Conservation (phyloP, 2,797 vertebrate genomes). For the Sebastes wilsoni region DNA sequence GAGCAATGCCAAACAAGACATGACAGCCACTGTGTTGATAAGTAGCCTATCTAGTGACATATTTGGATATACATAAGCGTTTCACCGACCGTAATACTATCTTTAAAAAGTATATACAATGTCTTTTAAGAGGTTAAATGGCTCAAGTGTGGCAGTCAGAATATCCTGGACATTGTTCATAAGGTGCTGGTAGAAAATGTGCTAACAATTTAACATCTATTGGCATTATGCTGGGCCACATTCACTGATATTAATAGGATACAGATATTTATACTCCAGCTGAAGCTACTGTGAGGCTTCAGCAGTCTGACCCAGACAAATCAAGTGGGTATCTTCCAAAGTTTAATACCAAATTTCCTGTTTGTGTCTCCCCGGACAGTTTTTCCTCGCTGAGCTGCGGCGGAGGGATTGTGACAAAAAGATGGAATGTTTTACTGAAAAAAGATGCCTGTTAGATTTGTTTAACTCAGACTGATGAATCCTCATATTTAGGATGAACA, state of each 20-base stretch:
- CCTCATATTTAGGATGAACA: neutral
- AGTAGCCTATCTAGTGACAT: neutral
- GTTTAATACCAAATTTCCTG: neutral
- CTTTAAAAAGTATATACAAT: no score
- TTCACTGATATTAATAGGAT: neutral
- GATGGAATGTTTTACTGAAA: neutral
- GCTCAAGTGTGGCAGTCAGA: neutral
- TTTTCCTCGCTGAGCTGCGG: neutral
- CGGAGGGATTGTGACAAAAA: neutral
- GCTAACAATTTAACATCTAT: no score
- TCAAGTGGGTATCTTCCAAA: neutral
- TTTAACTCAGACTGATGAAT: neutral
- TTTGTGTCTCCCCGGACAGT: neutral
- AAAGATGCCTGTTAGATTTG: neutral
- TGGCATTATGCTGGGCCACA: neutral
- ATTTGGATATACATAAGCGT: neutral
- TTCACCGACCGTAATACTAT: accelerated
- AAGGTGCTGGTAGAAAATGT: no score
- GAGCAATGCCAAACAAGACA: neutral
- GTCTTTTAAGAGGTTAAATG: no score
- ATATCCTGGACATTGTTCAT: no score
- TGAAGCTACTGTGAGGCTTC: neutral
- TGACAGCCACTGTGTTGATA: neutral
- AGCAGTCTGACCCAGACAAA: neutral
- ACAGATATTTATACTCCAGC: neutral